Base-by-base conservation (phyloP, 2,113 vertebrate species). In the Rattus rattus region DNA sequence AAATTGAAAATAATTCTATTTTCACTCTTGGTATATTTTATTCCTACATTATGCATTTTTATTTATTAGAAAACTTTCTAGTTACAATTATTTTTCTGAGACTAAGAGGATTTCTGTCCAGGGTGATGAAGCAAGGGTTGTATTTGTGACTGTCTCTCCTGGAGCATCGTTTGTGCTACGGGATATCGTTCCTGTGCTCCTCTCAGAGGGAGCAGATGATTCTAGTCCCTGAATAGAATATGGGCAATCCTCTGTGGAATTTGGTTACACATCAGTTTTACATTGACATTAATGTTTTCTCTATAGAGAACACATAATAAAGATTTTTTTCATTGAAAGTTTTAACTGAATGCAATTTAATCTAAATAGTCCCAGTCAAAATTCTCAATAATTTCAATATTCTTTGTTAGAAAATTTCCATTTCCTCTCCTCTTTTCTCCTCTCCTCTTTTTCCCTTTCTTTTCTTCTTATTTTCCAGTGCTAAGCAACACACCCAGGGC, bases 21-120 rank as follows among this genome's bases (percentile, higher is more conserved):
- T 92, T 59, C 47, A 54, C 70, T 80, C 7, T 81, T 79, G 83
- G 52, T 70, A 28, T 20, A 70, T 91, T 96, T 96, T 1, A 17
- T 39, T 73, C 9, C 90, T 56, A 73, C 2, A 43, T 30, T 92
- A 17, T 72, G 33, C 17, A 28, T 90, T 1, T 72, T 12, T 86
- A 30, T 92, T 67, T 92, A 91, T 47, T 16, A 43, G 59, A 43
- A 63, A 63, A 43, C 81, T 85, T 94, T 80, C 33, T 72, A 76
- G 47, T 90, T 2, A 5, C 47, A 56, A 36, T 54, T 63, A 43
- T 77, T 30, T 56, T 24, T 1, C 63, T 91, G 85, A 96, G 39
- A 73, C 67, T 87, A 80, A 91, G 65, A n/a, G 6, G 49, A 89
- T 36, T 90, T 97, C 98, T 97, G 22, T 91, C 87, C 90, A 92